Conservation (phyloP, 2,797 vertebrate genomes). For the Cossypha caffra region DNA sequence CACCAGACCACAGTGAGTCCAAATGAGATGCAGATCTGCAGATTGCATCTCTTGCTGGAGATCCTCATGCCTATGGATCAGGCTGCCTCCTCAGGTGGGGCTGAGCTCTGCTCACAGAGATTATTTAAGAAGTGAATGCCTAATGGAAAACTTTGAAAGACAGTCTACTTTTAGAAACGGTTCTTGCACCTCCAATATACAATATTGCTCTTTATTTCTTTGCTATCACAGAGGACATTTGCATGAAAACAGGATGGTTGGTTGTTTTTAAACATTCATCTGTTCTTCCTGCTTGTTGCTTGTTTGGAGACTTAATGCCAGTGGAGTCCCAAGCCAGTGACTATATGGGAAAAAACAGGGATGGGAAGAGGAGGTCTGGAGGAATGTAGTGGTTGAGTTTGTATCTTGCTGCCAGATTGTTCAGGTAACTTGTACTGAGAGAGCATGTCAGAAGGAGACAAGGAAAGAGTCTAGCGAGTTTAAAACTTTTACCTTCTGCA, state of each 20-base stretch:
- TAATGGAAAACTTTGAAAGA: slow-evolving; percentile 33
- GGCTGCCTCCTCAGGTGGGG: neutral
- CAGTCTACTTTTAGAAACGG: neutral
- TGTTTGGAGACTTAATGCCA: neutral
- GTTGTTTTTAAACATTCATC: neutral
- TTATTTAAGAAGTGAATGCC: neutral
- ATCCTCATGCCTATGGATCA: neutral
- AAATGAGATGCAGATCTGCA: neutral
- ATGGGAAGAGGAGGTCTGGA: neutral
- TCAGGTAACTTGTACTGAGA: neutral
- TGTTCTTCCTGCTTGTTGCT: neutral
- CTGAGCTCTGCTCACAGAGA: neutral
- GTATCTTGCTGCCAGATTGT: neutral
- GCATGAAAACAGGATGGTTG: neutral
- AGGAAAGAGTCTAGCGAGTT: neutral
- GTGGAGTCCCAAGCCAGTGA: neutral
- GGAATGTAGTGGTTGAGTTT: rapidly evolving
- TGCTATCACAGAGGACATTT: neutral
- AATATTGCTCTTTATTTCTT: neutral
- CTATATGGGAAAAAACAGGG: neutral
- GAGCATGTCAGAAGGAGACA: neutral
- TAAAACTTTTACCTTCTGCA: neutral
- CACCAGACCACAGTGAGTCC: neutral
- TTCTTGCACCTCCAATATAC: neutral
- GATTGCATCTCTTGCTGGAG: neutral